Base-by-base conservation (phyloP, 92 coral and sea anemone species). In the Montipora capitata region DNA sequence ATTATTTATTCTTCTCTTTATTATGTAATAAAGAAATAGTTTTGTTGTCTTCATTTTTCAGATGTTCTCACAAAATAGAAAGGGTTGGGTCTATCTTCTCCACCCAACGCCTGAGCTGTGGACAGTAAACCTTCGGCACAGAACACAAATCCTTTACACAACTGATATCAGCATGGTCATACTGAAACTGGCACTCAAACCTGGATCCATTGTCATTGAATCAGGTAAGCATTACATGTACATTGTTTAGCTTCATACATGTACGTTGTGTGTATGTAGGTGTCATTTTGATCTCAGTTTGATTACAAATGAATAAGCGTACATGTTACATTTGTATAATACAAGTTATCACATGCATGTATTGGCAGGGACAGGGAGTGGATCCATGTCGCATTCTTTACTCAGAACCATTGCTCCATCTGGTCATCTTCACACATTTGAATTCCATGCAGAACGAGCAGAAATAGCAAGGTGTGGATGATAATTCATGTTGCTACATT, bases 81-180 rank as follows among this genome's bases (percentile, higher is more conserved):
- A 96, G 77, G 99, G 98, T 48, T 97, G 98, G 97, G 73, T 97
- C 2, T 91, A 94, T 73, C 92, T 97, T 15, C 96, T 97, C 65
- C 92, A 95, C 71, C 98, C 99, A 9, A 95, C 99, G 5, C 98
- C 99, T 77, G 99, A 97, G 61, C 92, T 97, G 4, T 97, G 99
- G 99, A 97, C 98, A 10, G 35, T 93, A 4, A 95, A 92, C 49
- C 95, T 97, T 7, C 99, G 96, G 10, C 99, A 97, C 90, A 88
- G 99, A 73, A 97, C 99, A 64, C 99, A 97, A 85, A 97, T 97
- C 69, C 97, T 97, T 14, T 97, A 97, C 81, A 92, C 88, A 14
- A 94, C 98, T 65, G 99, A 97, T 76, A 97, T 97, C 16, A 97
- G 99, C 72, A 97, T 97, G 99, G 94, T 86, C 10, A 68, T 94